Conservation (phyloP, 2,797 vertebrate genomes). For the Platalea minor region DNA sequence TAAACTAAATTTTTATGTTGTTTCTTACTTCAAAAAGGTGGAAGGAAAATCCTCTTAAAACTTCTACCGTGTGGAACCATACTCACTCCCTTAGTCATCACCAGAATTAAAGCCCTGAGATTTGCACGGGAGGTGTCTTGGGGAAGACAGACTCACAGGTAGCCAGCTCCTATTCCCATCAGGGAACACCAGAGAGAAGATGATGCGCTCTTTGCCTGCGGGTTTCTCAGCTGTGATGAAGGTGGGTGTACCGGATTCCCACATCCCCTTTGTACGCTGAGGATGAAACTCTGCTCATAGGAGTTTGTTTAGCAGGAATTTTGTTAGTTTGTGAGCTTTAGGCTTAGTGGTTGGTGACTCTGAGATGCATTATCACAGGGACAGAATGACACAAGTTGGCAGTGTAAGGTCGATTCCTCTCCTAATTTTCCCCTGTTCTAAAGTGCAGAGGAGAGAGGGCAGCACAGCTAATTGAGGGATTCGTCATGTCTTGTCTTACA, state of each 20-base stretch:
- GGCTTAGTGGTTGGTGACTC: background rate
- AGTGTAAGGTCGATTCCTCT: background rate
- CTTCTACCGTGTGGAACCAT: background rate
- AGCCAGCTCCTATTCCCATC: background rate
- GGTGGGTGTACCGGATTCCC: fast-evolving
- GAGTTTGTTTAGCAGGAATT: background rate
- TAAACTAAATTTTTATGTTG: background rate
- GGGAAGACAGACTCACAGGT: background rate
- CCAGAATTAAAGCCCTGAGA: background rate
- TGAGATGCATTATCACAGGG: background rate
- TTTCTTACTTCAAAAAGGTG: background rate
- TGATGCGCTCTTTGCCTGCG: background rate
- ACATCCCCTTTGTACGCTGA: background rate
- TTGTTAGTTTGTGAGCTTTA: background rate
- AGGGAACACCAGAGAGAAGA: background rate
- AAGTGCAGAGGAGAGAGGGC: background rate
- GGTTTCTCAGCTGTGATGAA: background rate
- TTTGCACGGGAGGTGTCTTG: background rate
- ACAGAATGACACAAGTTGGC: background rate
- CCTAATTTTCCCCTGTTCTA: background rate
- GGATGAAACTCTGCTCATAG: background rate
- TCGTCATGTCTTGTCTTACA: background rate
- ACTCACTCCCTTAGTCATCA: background rate
- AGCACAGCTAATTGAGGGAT: background rate
- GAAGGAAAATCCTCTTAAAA: background rate